phyloP scores from a whole-genome alignment of 2,888 invertebrate species.

The Temnothorax rugatulus region DNA sequence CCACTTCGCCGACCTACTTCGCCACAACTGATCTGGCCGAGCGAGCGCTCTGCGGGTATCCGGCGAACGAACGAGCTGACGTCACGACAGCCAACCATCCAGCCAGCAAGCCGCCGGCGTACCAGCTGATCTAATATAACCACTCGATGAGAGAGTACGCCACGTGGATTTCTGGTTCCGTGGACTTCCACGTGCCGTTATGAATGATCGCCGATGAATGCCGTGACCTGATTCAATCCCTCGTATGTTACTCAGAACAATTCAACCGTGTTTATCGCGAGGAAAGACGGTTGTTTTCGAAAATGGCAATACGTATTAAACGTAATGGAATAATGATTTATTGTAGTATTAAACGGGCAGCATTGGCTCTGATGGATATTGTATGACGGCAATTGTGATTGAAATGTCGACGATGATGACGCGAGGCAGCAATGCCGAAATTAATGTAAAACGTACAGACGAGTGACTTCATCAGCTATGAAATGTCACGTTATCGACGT shows the following conservation, averaged over 20 bases:
- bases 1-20: constrained; percentile 77
- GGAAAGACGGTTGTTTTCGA: constrained; percentile 13
- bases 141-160: constrained; percentile 73
- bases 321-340: constrained; percentile 14
- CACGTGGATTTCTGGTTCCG: constrained; percentile 71
- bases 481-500: not conserved
- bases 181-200: constrained; percentile 68
- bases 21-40: constrained; percentile 68
- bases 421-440: not conserved
- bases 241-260: constrained; percentile 11
- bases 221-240: constrained; percentile 47
- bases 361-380: not conserved
- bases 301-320: not conserved
- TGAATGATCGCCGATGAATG: constrained; percentile 56
- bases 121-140: constrained; percentile 77
- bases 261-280: constrained; percentile 10
- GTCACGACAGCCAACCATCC: constrained; percentile 74
- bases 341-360: not conserved
- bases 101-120: constrained; percentile 71
- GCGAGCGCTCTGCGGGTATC: constrained; percentile 71
- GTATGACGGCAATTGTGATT: not conserved
- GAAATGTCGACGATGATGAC: not conserved
- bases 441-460: not conserved
- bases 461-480: constrained; percentile 16
- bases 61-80: constrained; percentile 74